phyloP scores from a whole-genome alignment of 2,888 invertebrate genomes.

The Ormyrus labotus region DNA sequence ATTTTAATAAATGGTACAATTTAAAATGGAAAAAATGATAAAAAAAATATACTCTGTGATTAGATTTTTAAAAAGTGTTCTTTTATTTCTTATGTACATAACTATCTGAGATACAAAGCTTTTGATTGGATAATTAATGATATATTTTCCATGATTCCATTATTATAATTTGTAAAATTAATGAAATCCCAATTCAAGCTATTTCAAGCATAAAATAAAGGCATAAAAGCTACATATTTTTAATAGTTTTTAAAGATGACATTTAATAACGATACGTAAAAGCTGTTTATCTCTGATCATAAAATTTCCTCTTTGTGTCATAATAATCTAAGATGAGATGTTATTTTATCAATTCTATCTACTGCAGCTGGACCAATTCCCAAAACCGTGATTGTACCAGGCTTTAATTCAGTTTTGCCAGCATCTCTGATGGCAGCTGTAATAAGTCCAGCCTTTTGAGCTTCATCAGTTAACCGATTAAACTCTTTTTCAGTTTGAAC shows the following conservation, averaged over 20 bases:
- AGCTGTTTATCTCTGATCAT: slow-evolving; percentile 22
- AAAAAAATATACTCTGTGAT: slow-evolving; percentile 51
- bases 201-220: too few species aligned
- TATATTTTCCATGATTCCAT: neutral
- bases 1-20: slow-evolving; percentile 35
- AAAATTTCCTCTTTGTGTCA: slow-evolving; percentile 65
- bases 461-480: slow-evolving; percentile 76
- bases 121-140: slow-evolving; percentile 24
- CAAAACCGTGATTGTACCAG: slow-evolving; percentile 83
- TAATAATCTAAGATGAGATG: slow-evolving; percentile 81
- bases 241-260: neutral
- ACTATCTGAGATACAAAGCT: slow-evolving; percentile 16
- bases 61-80: slow-evolving; percentile 47
- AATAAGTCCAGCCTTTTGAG: slow-evolving; percentile 78
- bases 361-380: slow-evolving; percentile 85
- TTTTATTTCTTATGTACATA: slow-evolving; percentile 30
- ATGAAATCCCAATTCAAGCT: too few species aligned
- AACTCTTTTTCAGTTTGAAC: slow-evolving; percentile 78
- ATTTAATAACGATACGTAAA: neutral
- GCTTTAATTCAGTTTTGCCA: slow-evolving; percentile 83
- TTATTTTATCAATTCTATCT: slow-evolving; percentile 79
- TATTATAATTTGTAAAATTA: too few species aligned
- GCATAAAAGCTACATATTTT: neutral
- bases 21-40: slow-evolving; percentile 40
- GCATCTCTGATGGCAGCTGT: slow-evolving; percentile 79